These are phyloP conservation scores for Cydia amplana DNA, from an alignment of 1,140 invertebrate genomes.

Conservation along the genomic window DNA sequence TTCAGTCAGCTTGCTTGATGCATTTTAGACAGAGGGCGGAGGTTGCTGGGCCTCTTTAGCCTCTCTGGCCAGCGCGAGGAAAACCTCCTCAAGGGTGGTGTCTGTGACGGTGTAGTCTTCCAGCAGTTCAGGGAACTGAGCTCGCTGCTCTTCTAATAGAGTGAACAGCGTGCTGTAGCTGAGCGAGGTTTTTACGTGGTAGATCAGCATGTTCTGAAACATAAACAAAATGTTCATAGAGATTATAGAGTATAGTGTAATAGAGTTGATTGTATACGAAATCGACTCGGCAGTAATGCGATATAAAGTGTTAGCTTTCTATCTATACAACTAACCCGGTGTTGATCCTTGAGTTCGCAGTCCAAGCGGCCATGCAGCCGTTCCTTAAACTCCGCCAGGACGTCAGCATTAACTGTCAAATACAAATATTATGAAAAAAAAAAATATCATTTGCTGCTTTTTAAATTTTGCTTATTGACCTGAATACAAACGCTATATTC, in stretches of 20 bases:
- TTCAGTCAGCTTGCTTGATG: too few species aligned
- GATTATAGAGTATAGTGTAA: too few species aligned
- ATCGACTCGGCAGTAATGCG: too few species aligned
- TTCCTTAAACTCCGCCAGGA: slow-evolving; percentile 48
- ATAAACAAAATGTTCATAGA: not conserved
- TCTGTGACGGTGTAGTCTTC: slow-evolving; percentile 89
- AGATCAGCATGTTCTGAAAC: slow-evolving; percentile 70
- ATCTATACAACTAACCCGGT: slow-evolving; percentile 49
- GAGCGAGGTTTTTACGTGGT: slow-evolving; percentile 66
- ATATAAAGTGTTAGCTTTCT: too few species aligned
- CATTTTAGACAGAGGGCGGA: not conserved
- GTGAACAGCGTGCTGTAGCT: slow-evolving; percentile 66
- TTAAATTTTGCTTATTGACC: not conserved
- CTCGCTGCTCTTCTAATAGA: slow-evolving; percentile 87
- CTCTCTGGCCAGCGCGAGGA: slow-evolving; percentile 78
- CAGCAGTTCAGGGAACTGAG: slow-evolving; percentile 87
- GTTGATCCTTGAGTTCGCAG: slow-evolving; percentile 65
- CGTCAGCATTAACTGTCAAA: not conserved
- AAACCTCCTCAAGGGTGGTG: slow-evolving; percentile 94
- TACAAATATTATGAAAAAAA: not conserved
- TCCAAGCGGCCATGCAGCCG: slow-evolving; percentile 49
- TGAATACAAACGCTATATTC: too few species aligned
- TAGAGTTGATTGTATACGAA: too few species aligned
- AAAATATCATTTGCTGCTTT: not conserved
- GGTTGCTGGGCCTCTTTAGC: slow-evolving; percentile 25